Evolutionary conservation across 2,797 vertebrate genomes (phyloP).

Genomic region (Karalla daura): DNA sequence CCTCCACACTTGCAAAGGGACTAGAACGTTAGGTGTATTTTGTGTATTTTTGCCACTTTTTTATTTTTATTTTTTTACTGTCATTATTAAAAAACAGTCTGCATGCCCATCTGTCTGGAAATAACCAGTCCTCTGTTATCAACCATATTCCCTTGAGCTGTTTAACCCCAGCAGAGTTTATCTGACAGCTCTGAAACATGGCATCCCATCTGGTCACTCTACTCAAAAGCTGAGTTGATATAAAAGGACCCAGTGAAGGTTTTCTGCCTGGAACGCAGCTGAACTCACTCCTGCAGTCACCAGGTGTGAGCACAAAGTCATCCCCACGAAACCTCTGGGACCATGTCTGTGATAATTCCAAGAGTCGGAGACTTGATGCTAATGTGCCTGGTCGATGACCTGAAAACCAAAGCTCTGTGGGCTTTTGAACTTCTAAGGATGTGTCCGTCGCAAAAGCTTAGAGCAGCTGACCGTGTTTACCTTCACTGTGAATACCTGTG

Average conservation of each 20-base stretch:
- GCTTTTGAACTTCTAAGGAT: constrained; percentile 18
- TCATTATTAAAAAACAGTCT: background rate
- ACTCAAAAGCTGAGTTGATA: constrained; percentile 13
- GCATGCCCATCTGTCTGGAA: background rate
- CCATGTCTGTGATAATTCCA: constrained; percentile 51
- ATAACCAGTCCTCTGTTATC: background rate
- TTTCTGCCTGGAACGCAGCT: constrained; percentile 43
- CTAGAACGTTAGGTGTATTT: too few relatives aligned
- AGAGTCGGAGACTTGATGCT: constrained; percentile 58
- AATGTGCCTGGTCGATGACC: constrained; percentile 60
- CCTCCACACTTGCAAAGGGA: too few relatives aligned
- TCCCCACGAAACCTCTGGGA: constrained; percentile 37
- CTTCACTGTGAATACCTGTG: too few relatives aligned
- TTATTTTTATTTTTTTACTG: too few relatives aligned
- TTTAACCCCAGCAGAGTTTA: background rate
- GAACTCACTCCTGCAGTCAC: constrained; percentile 46
- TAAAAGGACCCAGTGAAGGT: background rate
- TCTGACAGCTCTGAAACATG: background rate
- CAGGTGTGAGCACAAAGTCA: constrained; percentile 46
- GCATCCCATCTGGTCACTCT: background rate
- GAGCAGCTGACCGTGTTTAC: too few relatives aligned
- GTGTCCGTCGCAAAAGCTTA: too few relatives aligned
- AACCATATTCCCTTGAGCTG: background rate
- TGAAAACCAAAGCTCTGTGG: constrained; percentile 53
- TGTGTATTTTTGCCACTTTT: too few relatives aligned